A percentile compares a stretch with the other conserved stretches of the same genome.
These are phyloP conservation scores for Umimayanthus chanpuru DNA, from an alignment of 92 coral and sea anemone species.

Conservation along the genomic window DNA sequence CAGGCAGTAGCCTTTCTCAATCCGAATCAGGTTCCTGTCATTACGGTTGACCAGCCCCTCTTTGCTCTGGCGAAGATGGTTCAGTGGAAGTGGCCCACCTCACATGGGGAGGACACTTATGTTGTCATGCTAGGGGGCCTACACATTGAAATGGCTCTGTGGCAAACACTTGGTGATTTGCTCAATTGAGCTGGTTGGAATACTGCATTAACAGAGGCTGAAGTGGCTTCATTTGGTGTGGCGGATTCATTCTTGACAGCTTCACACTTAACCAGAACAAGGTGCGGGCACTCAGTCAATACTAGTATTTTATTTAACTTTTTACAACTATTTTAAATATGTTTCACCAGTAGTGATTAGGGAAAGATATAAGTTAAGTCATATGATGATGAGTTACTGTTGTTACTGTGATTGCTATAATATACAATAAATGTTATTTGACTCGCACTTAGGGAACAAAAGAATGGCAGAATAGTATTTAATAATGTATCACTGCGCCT, in stretches of 20 bases:
- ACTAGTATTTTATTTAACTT: no score
- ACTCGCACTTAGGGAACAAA: no score
- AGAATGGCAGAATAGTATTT: no score
- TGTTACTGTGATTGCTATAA: no score
- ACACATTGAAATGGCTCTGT: conserved; percentile 65
- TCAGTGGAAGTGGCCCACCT: conserved; percentile 74
- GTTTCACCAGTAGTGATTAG: no score
- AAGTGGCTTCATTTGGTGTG: conserved; percentile 61
- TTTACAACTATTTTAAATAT: no score
- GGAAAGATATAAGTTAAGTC: no score
- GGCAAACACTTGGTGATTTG: conserved; percentile 66
- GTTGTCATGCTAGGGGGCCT: conserved; percentile 55
- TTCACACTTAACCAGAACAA: no score
- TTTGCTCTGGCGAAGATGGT: conserved; percentile 67
- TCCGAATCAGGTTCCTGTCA: conserved; percentile 59
- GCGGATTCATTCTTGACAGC: conserved; percentile 70
- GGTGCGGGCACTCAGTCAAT: no score
- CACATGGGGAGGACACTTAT: conserved; percentile 64
- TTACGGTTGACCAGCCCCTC: conserved; percentile 66
- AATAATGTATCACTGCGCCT: no score
- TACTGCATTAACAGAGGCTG: conserved; percentile 54
- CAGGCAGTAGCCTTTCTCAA: conserved; percentile 53
- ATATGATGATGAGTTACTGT: no score
- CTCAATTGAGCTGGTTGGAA: conserved; percentile 72
- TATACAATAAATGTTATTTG: no score